Evolutionary conservation across 2,113 vertebrate genomes (phyloP).

Genomic region (Neolamprologus kungweensis): DNA sequence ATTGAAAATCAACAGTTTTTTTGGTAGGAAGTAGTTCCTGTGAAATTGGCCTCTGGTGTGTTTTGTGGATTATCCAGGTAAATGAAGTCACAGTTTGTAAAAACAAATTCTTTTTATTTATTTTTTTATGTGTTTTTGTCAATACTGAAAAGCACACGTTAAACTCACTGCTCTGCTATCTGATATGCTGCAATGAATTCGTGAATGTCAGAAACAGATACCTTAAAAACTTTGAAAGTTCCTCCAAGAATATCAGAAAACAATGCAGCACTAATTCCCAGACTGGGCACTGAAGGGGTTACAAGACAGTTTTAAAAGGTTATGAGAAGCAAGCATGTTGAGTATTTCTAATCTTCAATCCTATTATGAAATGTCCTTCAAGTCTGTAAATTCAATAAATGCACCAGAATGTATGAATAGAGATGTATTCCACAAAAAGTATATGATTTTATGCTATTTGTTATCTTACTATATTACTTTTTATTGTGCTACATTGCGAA

Average conservation of each 20-base stretch:
- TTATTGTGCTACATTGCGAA: accelerated
- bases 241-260: not conserved
- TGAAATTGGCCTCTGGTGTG: not conserved
- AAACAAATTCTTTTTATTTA: not conserved
- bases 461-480: not conserved
- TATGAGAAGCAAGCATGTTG: not conserved
- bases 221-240: not conserved
- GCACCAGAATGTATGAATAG: not conserved
- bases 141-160: not conserved
- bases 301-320: not conserved
- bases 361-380: not conserved
- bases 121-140: not conserved
- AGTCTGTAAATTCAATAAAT: not conserved
- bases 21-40: not conserved
- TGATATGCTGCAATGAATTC: not conserved
- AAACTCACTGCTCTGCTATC: not conserved
- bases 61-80: not conserved
- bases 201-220: not conserved
- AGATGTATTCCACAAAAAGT: not conserved
- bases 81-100: not conserved
- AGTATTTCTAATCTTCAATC: not conserved
- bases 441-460: not conserved
- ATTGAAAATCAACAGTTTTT: not conserved
- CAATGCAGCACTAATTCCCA: not conserved
- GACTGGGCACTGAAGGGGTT: not conserved